Base-by-base conservation (phyloP, 2,113 vertebrate genomes). In the Phalacrocorax brasilianus region DNA sequence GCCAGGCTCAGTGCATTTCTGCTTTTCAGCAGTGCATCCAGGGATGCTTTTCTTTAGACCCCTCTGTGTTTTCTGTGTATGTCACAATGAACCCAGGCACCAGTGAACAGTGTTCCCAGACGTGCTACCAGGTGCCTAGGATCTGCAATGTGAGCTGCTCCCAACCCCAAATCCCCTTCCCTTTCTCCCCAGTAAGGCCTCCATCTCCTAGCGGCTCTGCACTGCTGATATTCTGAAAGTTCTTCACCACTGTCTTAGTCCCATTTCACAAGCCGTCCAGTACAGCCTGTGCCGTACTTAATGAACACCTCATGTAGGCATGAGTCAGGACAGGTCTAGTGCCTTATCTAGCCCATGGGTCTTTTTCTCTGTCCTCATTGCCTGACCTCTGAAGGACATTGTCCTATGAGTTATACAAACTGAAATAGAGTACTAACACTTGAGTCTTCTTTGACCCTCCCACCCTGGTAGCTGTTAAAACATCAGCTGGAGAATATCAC, bases 201-300 rank as follows among this genome's bases (percentile, higher is more conserved):
- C 45, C 32, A 4, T 19, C 3, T 52, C 40, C 62, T 44, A 27
- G 21, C 18, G 61, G 2, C 2, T 5, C 26, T 73, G 33, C 4
- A 15, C 17, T 44, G 47, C 27, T 30, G 38, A 23, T 18, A 8
- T 79, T 40, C 24, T 24, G 18, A 19, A 45, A 81, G 30, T 4
- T 52, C 47, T 47, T 71, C 16, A 21, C 32, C 30, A 8, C 19
- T 28, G 16, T 30, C 19, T 67, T 44, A 63, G 18, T 56, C 23
- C 6, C 0, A 0, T 75, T 78, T 58, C 0, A 0, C 14, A 88
- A 53, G 11, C 4, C 72, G 10, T 38, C 40, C 21, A 49, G 21
- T 9, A 23, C 12, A 74, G 11, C 42, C 28, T 40, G 6, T 38
- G 28, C 23, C 11, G 7, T 3, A n/a, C 10, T 47, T 55, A 77